phyloP scores from a whole-genome alignment of 92 coral and sea anemone species.

The Phenganax subtilis region DNA sequence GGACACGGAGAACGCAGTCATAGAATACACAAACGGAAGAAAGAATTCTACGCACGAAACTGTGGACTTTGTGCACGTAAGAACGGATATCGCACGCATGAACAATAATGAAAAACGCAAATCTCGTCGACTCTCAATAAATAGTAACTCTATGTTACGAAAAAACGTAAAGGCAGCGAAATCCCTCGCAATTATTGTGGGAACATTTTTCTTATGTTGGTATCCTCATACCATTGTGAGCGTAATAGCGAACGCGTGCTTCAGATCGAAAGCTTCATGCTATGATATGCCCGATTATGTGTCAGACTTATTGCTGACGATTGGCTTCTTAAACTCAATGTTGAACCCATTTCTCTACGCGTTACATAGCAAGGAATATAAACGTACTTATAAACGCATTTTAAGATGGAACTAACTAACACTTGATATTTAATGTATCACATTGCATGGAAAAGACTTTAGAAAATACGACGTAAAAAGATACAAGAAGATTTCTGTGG shows the following conservation, averaged over 20 bases:
- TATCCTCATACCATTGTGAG: constrained; percentile 50
- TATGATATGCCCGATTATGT: not conserved
- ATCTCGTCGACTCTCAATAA: not conserved
- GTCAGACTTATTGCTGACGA: constrained; percentile 37
- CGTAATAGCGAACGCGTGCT: constrained; percentile 34
- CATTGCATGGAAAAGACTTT: not conserved
- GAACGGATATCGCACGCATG: not conserved
- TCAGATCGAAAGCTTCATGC: not conserved
- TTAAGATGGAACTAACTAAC: constrained; percentile 30
- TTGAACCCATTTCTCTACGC: constrained; percentile 84
- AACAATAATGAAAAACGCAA: constrained; percentile 3
- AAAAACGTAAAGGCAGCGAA: constrained; percentile 56
- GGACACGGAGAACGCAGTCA: not conserved
- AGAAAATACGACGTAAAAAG: too few species aligned
- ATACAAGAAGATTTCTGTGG: too few species aligned
- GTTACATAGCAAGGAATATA: constrained; percentile 72
- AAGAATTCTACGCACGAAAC: not conserved
- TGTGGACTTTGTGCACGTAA: not conserved
- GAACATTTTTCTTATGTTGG: constrained; percentile 59
- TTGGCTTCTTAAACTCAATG: constrained; percentile 82
- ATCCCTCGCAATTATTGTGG: constrained; percentile 54
- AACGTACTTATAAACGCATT: constrained; percentile 57
- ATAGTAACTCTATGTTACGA: constrained; percentile 11
- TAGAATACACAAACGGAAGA: constrained; percentile 4
- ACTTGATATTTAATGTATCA: not conserved